Conservation (phyloP, 2,797 vertebrate genomes). For the Lepilemur septentrionalis region DNA sequence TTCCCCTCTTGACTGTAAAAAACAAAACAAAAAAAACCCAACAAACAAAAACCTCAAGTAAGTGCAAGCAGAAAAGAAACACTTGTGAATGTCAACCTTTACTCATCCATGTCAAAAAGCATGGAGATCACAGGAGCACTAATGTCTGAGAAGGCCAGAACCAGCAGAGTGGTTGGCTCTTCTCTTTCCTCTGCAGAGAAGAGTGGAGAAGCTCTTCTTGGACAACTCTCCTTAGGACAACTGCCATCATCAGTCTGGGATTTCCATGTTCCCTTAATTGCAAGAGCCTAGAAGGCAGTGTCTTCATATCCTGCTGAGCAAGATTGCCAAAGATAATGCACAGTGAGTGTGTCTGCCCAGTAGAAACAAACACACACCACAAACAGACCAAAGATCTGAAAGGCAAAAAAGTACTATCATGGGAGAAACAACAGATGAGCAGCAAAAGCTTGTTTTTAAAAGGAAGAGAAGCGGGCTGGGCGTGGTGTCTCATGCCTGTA, state of each 20-base stretch:
- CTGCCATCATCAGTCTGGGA: neutral
- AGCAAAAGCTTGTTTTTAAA: conserved; percentile 3
- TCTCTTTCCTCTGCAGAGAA: neutral
- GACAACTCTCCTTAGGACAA: neutral
- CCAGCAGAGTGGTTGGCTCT: neutral
- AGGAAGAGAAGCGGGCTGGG: too few relatives aligned
- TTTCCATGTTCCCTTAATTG: neutral
- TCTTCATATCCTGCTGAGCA: neutral
- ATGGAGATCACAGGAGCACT: neutral
- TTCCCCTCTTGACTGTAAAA: conserved; percentile 4
- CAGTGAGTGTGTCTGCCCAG: neutral
- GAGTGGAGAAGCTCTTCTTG: neutral
- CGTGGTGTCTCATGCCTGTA: too few relatives aligned
- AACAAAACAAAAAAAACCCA: neutral
- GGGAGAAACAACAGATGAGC: conserved; percentile 3
- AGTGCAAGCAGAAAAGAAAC: neutral
- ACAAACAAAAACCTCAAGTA: neutral
- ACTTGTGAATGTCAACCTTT: neutral
- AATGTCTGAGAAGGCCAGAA: neutral
- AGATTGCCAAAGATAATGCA: neutral
- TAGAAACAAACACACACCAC: neutral
- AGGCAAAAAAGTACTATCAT: neutral
- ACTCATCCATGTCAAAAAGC: neutral
- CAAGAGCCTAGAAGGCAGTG: neutral
- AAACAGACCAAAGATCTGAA: neutral